These are phyloP conservation scores for Zaprionus vittiger DNA, from an alignment of 1,140 invertebrate genomes.

Conservation along the genomic window DNA sequence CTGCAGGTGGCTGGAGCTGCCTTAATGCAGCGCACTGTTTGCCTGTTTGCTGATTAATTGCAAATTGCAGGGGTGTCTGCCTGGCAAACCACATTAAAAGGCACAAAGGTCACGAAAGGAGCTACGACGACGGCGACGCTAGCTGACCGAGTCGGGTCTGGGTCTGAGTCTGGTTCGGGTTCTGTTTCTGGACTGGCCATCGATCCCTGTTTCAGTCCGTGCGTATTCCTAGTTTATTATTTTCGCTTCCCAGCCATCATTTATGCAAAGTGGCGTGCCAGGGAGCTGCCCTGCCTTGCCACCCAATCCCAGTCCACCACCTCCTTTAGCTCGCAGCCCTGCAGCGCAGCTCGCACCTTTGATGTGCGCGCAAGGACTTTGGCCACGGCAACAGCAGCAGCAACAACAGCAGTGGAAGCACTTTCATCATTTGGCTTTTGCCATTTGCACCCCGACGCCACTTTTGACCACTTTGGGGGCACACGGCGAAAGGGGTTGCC, in stretches of 20 bases:
- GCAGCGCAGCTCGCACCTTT: slow-evolving; percentile 71
- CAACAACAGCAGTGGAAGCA: slow-evolving; percentile 46
- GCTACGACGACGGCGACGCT: slow-evolving; percentile 10
- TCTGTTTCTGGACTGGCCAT: slow-evolving; percentile 33
- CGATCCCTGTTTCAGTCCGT: slow-evolving; percentile 55
- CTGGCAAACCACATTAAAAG: slow-evolving; percentile 78
- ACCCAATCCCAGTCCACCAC: not conserved
- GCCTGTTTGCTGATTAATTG: slow-evolving; percentile 78
- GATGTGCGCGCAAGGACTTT: slow-evolving; percentile 67
- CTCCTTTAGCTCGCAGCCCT: slow-evolving; percentile 29
- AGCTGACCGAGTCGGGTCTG: not conserved
- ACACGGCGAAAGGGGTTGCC: slow-evolving; percentile 58
- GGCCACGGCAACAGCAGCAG: slow-evolving; percentile 18
- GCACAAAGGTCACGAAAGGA: slow-evolving; percentile 74
- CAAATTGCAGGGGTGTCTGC: slow-evolving; percentile 79
- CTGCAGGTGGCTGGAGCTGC: slow-evolving; percentile 35
- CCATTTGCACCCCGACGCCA: slow-evolving; percentile 61
- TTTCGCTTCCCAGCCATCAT: slow-evolving; percentile 62
- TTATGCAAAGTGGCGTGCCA: slow-evolving; percentile 77
- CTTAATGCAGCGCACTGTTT: slow-evolving; percentile 42
- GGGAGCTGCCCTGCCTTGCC: slow-evolving; percentile 19
- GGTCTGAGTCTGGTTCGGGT: not conserved
- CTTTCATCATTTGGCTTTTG: slow-evolving; percentile 81
- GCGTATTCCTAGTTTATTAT: slow-evolving; percentile 80
- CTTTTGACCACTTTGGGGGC: slow-evolving; percentile 55